A percentile compares a stretch with the other conserved stretches of the same genome.
Evolutionary conservation across 2,888 invertebrate species (phyloP).

Genomic region (Mycogona germanica): DNA sequence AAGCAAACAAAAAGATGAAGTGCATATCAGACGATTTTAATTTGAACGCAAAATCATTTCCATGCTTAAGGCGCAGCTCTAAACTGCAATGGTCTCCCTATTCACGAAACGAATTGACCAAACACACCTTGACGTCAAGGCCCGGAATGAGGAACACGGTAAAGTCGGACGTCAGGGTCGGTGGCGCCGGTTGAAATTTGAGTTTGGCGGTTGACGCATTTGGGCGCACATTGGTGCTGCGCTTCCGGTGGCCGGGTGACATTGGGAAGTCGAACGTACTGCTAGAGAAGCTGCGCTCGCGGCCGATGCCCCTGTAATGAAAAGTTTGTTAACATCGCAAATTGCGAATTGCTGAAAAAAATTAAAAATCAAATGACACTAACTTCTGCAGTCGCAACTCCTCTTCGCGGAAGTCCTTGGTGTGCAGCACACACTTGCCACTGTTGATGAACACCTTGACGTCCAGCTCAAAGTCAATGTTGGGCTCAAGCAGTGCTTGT

Average conservation of each 20-base stretch:
- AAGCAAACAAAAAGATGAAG: too few relatives aligned
- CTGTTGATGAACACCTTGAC: conserved; percentile 93
- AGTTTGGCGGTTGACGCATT: conserved; percentile 23
- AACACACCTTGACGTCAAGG: conserved; percentile 77
- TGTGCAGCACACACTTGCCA: conserved; percentile 92
- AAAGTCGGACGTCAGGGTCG: conserved; percentile 39
- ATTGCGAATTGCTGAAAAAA: background rate
- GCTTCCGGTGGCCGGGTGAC: conserved; percentile 42
- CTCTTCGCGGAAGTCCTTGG: conserved; percentile 58
- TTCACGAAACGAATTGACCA: conserved; percentile 13
- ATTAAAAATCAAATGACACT: background rate
- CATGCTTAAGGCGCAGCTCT: background rate
- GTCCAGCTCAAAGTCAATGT: conserved; percentile 89
- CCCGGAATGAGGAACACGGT: conserved; percentile 87
- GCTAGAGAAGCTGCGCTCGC: conserved; percentile 55
- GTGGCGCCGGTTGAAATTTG: conserved; percentile 21
- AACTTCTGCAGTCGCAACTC: conserved; percentile 40
- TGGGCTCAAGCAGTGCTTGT: conserved; percentile 50
- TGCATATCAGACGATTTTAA: background rate
- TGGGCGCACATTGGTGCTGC: conserved; percentile 21
- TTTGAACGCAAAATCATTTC: background rate
- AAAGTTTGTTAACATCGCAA: background rate
- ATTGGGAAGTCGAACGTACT: conserved; percentile 44
- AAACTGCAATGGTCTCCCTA: background rate
- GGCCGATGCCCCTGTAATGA: conserved; percentile 14